phyloP scores from a whole-genome alignment of 2,797 vertebrate genomes.

The Microctenopoma lineatum region DNA sequence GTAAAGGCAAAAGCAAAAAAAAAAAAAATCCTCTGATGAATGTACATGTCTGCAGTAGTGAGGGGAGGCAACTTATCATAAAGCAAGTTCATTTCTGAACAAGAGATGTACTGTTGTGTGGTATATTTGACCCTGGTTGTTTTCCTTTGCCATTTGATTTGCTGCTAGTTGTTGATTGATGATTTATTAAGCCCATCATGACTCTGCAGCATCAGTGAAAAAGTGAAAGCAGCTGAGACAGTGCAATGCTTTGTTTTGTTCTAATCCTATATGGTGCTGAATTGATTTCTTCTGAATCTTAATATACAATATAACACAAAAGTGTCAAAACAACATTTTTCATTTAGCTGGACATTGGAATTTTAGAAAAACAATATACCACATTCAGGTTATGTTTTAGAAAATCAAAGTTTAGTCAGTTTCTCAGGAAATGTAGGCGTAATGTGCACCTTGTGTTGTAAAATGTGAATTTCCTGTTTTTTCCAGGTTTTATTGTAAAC shows the following conservation, averaged over 20 bases:
- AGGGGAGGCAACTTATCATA: conserved; percentile 19
- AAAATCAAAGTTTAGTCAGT: too few relatives aligned
- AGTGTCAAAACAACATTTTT: too few relatives aligned
- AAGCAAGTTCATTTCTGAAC: conserved; percentile 21
- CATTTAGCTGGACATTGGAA: too few relatives aligned
- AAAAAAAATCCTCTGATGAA: conserved; percentile 48
- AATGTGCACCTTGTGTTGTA: too few relatives aligned
- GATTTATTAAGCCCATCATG: background rate
- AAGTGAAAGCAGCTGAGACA: background rate
- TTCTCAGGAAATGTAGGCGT: too few relatives aligned
- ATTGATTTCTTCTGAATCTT: background rate
- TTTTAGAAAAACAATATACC: too few relatives aligned
- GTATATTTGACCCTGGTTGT: background rate
- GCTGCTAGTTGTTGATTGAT: background rate
- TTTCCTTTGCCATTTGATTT: conserved; percentile 18
- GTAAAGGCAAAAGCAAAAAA: conserved; percentile 33
- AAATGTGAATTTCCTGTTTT: background rate
- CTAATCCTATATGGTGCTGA: background rate
- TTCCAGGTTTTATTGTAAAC: background rate
- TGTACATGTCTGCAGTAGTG: conserved; percentile 15
- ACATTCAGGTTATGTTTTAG: too few relatives aligned
- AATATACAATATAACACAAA: background rate
- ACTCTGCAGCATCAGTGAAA: background rate
- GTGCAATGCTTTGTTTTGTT: background rate
- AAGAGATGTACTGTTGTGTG: background rate